Conservation (phyloP, 2,797 vertebrate genomes). For the Distichodus sexfasciatus region DNA sequence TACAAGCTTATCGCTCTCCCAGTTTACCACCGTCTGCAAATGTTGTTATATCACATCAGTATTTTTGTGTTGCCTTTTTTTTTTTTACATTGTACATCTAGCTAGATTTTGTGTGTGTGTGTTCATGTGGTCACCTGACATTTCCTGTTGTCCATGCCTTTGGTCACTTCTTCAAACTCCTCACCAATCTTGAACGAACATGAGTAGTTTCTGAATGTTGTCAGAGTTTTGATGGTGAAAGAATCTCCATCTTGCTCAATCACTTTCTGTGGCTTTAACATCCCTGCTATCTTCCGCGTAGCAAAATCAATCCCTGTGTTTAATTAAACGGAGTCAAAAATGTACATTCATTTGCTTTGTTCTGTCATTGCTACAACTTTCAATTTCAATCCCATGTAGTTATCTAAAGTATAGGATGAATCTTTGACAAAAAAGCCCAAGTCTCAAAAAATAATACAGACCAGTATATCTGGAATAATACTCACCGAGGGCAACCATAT, state of each 20-base stretch:
- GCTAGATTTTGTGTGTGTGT: neutral
- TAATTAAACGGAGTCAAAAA: neutral
- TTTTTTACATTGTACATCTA: no score
- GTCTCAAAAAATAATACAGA: neutral
- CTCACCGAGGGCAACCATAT: constrained; percentile 77
- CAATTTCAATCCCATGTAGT: neutral
- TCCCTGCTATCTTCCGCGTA: constrained; percentile 80
- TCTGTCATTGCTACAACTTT: no score
- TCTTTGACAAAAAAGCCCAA: neutral
- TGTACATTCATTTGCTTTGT: neutral
- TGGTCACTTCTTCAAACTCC: constrained; percentile 83
- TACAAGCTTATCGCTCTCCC: constrained; percentile 79
- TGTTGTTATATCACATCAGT: neutral
- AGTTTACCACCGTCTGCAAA: constrained; percentile 78
- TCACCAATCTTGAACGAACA: constrained; percentile 78
- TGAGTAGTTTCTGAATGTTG: constrained; percentile 75
- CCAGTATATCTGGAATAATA: constrained; percentile 22
- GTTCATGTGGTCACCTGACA: constrained; percentile 71
- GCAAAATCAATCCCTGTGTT: constrained; percentile 82
- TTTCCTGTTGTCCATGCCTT: constrained; percentile 84
- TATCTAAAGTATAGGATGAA: neutral
- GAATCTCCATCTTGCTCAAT: constrained; percentile 80
- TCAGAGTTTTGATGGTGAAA: constrained; percentile 78
- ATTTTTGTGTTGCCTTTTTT: no score
- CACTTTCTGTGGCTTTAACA: constrained; percentile 87